Evolutionary conservation across 1,140 invertebrate genomes (phyloP).

Genomic region (Drosophila nigromelanica): DNA sequence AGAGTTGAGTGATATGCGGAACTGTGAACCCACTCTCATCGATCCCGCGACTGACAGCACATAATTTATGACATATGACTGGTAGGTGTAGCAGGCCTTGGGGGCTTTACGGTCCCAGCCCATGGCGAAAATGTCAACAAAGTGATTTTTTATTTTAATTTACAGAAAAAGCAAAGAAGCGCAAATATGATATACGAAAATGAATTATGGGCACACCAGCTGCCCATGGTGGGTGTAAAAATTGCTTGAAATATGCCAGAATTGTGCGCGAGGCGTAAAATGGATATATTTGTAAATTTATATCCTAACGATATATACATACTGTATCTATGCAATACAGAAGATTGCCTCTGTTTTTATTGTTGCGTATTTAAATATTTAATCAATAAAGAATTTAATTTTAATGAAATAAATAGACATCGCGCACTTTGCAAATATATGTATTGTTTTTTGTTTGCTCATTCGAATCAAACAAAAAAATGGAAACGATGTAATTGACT

Average conservation of each 20-base stretch:
- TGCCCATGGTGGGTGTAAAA: slow-evolving; percentile 52
- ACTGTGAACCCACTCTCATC: background rate
- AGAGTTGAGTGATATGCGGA: slow-evolving; percentile 17
- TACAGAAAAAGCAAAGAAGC: slow-evolving; percentile 43
- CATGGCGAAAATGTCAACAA: slow-evolving; percentile 62
- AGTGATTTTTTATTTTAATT: slow-evolving; percentile 76
- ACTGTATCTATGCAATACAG: background rate
- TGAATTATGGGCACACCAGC: slow-evolving; percentile 67
- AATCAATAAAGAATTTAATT: slow-evolving; percentile 41
- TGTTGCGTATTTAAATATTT: slow-evolving; percentile 58
- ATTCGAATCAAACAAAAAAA: slow-evolving; percentile 41
- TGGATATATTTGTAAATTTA: slow-evolving; percentile 3
- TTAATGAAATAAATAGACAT: slow-evolving; percentile 51
- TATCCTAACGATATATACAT: slow-evolving; percentile 3
- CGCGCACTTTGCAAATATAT: slow-evolving; percentile 40
- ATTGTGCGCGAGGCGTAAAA: slow-evolving; percentile 23
- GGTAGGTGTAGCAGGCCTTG: slow-evolving; percentile 21
- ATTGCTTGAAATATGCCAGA: slow-evolving; percentile 33
- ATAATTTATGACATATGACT: slow-evolving; percentile 34
- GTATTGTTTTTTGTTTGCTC: slow-evolving; percentile 49
- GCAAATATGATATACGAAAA: slow-evolving; percentile 52
- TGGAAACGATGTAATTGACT: background rate
- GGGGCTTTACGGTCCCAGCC: background rate
- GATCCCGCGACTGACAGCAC: slow-evolving; percentile 28
- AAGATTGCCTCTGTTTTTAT: slow-evolving; percentile 8